These are phyloP conservation scores for Mimumesa dahlbomi DNA, from an alignment of 2,888 invertebrate species.

Conservation along the genomic window DNA sequence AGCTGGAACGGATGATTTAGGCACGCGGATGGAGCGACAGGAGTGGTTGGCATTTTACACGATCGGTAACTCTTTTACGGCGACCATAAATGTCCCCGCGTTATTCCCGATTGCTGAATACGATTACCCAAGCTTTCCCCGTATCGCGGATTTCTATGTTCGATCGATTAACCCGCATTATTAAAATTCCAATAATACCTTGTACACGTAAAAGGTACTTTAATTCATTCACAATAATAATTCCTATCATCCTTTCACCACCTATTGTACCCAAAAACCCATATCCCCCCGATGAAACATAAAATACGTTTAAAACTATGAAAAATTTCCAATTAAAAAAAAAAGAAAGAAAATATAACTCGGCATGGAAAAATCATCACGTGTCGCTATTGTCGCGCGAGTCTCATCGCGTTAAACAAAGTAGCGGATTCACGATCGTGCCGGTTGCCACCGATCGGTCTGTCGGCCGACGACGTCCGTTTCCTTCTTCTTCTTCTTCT, in stretches of 20 bases:
- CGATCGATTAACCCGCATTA: no score
- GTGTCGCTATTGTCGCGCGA: slow-evolving; percentile 9
- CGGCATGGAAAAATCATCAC: not conserved
- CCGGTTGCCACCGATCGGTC: slow-evolving; percentile 57
- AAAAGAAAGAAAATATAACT: no score
- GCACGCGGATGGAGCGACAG: slow-evolving; percentile 10
- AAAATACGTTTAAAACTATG: no score
- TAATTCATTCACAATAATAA: no score
- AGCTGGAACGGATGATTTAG: slow-evolving; percentile 36
- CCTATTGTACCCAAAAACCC: no score
- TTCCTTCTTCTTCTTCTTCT: slow-evolving; percentile 42
- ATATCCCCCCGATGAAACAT: no score
- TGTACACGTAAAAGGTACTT: no score
- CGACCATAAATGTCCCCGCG: not conserved
- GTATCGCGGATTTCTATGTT: no score
- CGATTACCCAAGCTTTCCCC: no score
- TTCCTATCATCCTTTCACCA: no score
- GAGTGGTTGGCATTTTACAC: slow-evolving; percentile 30
- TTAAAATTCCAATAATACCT: no score
- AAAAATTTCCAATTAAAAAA: no score
- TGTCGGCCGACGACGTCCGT: slow-evolving; percentile 1
- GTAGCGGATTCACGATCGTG: slow-evolving; percentile 20
- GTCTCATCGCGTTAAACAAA: slow-evolving; percentile 23
- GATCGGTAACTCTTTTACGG: slow-evolving; percentile 22
- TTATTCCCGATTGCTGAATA: not conserved